Base-by-base conservation (phyloP, 1,140 invertebrate species). In the Homalodisca vitripennis region DNA sequence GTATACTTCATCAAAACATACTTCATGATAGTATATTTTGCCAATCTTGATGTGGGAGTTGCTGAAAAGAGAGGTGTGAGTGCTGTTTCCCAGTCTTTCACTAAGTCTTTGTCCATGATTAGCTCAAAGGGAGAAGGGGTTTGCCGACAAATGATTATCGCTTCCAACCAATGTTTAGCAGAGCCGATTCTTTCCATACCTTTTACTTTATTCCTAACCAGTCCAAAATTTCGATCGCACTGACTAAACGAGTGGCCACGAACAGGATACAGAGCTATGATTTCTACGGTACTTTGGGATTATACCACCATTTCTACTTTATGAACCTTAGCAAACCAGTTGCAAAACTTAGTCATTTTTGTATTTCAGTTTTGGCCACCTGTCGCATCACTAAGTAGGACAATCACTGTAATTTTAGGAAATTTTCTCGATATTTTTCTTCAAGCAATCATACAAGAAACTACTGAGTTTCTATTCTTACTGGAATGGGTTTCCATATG, bases 141-240 rank as follows among this genome's bases (percentile, higher is more conserved):
- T 70, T 64, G 30, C 51, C 31, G 62, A 29, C 62, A 48, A 10
- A 20, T 46, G 17, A 70, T 63, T 48, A 70, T 70, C 29, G 62
- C 68, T 66, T 64, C 64, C 63, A 70, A 29, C 62, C 51, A 66
- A 53, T 46, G n/a, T 62, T 60, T 66, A 29, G 68, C 68, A 55
- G 70, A 69, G 17, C 51, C 47, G 17, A 74, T 71, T n/a, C 17
- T 32, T 60, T 72, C 66, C 46, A 32, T 13, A 1, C 65, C 68
- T 71, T 69, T 70, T n/a, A 69, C 57, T 46, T 62, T 71, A 31
- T 72, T 66, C n/a, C 63, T 66, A 22, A 68, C 69, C 32, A 68
- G 48, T 32, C 73, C 72, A 64, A 74, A 74, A 27, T 74, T 74
- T 27, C 72, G 17, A 66, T 74, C 73, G 60, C 72, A 73, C 60